Conservation (phyloP, 2,888 invertebrate species). For the Ophion costatus region DNA sequence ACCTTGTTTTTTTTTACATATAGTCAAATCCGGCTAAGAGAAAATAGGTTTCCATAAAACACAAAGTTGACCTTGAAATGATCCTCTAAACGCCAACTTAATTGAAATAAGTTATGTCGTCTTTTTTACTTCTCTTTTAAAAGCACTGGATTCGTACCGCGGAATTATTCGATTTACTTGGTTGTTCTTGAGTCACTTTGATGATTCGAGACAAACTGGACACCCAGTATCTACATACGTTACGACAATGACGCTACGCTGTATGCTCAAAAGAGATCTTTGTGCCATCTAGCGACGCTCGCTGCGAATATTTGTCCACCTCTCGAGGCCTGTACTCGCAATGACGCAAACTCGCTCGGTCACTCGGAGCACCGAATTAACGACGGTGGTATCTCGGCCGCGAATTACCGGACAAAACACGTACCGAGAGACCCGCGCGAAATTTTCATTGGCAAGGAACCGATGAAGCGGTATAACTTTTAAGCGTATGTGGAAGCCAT, state of each 20-base stretch:
- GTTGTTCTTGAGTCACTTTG: too few relatives aligned
- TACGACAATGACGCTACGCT: not conserved
- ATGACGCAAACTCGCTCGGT: conserved; percentile 48
- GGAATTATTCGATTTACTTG: too few relatives aligned
- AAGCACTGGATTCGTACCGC: too few relatives aligned
- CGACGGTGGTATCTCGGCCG: conserved; percentile 9
- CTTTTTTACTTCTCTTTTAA: not conserved
- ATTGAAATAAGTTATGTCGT: not conserved
- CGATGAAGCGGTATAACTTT: conserved; percentile 18
- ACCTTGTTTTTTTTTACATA: too few relatives aligned
- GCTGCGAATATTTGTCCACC: conserved; percentile 1
- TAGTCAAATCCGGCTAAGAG: too few relatives aligned
- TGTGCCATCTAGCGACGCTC: conserved; percentile 50
- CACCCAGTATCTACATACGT: not conserved
- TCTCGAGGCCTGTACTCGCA: not conserved
- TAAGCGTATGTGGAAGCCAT: not conserved
- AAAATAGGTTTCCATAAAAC: too few relatives aligned
- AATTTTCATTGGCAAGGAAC: not conserved
- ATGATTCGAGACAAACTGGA: not conserved
- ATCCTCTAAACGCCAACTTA: too few relatives aligned
- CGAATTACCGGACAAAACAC: conserved; percentile 13
- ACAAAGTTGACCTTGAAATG: too few relatives aligned
- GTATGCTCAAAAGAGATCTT: conserved; percentile 9
- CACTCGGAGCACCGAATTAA: conserved; percentile 44
- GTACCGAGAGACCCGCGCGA: not conserved